Base-by-base conservation (phyloP, 2,888 invertebrate genomes). In the Chironomus riparius region DNA sequence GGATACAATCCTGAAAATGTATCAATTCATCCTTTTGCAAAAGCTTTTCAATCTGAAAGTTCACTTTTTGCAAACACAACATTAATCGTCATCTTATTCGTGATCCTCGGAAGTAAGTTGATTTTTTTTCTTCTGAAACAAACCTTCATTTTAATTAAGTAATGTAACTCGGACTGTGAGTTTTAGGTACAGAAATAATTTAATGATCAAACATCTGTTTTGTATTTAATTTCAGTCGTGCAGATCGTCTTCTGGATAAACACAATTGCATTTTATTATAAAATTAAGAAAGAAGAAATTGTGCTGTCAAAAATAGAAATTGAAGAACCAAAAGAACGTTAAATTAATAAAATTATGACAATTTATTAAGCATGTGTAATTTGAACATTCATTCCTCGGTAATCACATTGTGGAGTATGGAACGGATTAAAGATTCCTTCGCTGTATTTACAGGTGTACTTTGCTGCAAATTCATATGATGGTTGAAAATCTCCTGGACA, bases 391-490 rank as follows among this genome's bases (percentile, higher is more conserved):
- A 24, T 24, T 24, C 65, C 65, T 65, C 90, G 86, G 79, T 86
- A 90, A 7, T 89, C 83, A 80, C 94, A 94, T 78, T 89, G 89
- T 0, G 94, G 94, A 77, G 92, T 85, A 0, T 90, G 89, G 38
- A 86, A 85, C 0, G 94, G 94, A 48, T 85, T 80, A 81, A 90
- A 94, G 3, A 83, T 78, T 0, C 92, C 93, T 0, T 85, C 86
- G 4, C 87, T 85, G 79, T 91, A 92, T 61, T 83, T 83, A 80
- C 94, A 94, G 38, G 86, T 86, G 82, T 93, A 93, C n/a, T 56
- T 56, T 2, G 56, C 1, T 85, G 78, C 0, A 85, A 81, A 0
- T 89, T 88, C 0, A 90, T 87, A 0, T 87, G 83, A 3, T 87
- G 86, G 78, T 89, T 85, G 80, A n/a, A 90, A 83, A 0, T 90